Conservation (phyloP, 2,888 invertebrate species). For the Leucophenga montana region DNA sequence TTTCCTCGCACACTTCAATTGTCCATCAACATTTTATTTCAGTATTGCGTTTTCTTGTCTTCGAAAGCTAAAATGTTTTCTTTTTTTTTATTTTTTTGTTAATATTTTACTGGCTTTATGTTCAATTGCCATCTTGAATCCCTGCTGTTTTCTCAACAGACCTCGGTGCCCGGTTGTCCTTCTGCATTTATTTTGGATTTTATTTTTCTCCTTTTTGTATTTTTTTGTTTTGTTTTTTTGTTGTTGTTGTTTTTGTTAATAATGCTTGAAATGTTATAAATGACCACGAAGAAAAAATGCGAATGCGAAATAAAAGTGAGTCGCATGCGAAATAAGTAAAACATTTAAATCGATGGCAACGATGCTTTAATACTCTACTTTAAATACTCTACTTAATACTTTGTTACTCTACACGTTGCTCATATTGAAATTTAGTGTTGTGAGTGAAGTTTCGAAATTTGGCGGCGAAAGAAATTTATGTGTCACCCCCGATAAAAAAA, state of each 20-base stretch:
- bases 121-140: constrained; percentile 26
- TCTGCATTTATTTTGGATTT: constrained; percentile 4
- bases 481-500: no score
- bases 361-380: no score
- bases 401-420: no score
- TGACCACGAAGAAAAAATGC: constrained; percentile 50
- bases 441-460: no score
- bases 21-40: constrained; percentile 3
- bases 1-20: no score
- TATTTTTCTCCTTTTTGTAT: background rate
- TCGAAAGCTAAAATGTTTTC: constrained; percentile 9
- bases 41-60: background rate
- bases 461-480: no score
- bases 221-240: constrained; percentile 3
- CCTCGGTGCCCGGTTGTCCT: constrained; percentile 4
- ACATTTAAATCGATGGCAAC: background rate
- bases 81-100: constrained; percentile 11
- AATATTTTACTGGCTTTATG: constrained; percentile 14
- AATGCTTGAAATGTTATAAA: constrained; percentile 63
- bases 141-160: background rate
- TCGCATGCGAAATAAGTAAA: background rate
- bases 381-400: no score
- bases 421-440: no score
- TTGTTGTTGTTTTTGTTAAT: constrained; percentile 20
- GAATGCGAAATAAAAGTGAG: background rate